Percentiles rank a stretch among this genome's conserved stretches.
Evolutionary conservation across 2,888 invertebrate genomes (phyloP).

Genomic region (Venusia cambrica): DNA sequence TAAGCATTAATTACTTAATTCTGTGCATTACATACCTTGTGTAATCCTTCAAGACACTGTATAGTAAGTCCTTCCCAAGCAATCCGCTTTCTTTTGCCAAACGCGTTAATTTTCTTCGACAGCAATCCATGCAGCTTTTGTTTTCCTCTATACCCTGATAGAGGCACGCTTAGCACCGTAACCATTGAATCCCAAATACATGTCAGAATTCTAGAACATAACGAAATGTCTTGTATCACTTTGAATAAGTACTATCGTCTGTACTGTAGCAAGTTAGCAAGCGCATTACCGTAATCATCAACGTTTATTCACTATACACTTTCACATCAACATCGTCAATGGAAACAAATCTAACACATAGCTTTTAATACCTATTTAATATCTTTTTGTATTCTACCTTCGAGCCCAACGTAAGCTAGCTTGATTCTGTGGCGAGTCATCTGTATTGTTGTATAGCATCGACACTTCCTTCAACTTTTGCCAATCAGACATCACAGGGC

Average conservation of each 20-base stretch:
- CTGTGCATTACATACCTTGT: slow-evolving; percentile 88
- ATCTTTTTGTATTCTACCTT: slow-evolving; percentile 55
- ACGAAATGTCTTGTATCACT: neutral
- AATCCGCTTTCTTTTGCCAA: slow-evolving; percentile 65
- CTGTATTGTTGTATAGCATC: slow-evolving; percentile 83
- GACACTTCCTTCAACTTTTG: slow-evolving; percentile 90
- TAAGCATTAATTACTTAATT: too few relatives aligned
- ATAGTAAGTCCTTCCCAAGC: slow-evolving; percentile 89
- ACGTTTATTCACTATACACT: too few relatives aligned
- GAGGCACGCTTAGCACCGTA: slow-evolving; percentile 90
- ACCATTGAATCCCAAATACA: slow-evolving; percentile 97
- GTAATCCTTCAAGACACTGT: slow-evolving; percentile 92
- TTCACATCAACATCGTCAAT: too few relatives aligned
- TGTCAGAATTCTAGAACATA: slow-evolving; percentile 85
- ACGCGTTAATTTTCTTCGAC: slow-evolving; percentile 76
- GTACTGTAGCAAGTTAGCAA: too few relatives aligned
- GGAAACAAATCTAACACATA: too few relatives aligned
- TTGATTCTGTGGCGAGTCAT: slow-evolving; percentile 86
- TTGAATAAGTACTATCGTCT: too few relatives aligned
- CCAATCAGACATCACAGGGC: slow-evolving; percentile 93
- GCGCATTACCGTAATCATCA: too few relatives aligned
- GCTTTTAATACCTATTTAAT: too few relatives aligned
- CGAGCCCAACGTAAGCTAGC: slow-evolving; percentile 90
- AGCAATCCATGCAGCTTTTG: slow-evolving; percentile 77
- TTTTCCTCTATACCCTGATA: slow-evolving; percentile 78